Conservation (phyloP, 2,888 invertebrate species). For the Calliphora vomitoria region DNA sequence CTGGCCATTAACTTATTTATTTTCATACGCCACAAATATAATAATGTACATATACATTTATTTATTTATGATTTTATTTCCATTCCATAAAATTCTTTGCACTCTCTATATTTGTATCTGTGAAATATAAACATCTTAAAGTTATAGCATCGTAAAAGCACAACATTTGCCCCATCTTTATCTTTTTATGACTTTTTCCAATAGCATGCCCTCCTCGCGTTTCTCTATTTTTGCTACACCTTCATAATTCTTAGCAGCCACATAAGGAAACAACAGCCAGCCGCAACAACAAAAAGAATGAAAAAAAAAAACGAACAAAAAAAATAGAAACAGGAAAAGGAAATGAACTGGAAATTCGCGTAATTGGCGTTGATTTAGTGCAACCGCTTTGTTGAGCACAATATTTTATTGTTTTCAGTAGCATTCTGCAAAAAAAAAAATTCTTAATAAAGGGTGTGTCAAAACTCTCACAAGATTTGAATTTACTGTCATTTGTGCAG, state of each 20-base stretch:
- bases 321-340: slow-evolving; percentile 34
- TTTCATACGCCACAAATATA: background rate
- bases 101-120: background rate
- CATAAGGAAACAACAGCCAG: background rate
- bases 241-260: background rate
- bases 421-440: background rate
- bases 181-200: background rate
- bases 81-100: slow-evolving; percentile 5
- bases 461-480: no score
- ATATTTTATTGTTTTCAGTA: slow-evolving; percentile 60
- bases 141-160: background rate
- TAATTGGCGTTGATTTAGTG: slow-evolving; percentile 76
- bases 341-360: slow-evolving; percentile 75
- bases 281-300: slow-evolving; percentile 22
- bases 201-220: background rate
- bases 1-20: background rate
- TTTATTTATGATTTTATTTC: slow-evolving; percentile 13
- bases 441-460: no score
- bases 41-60: background rate
- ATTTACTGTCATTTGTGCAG: no score
- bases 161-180: background rate
- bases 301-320: slow-evolving; percentile 52
- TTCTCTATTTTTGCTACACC: background rate
- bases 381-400: slow-evolving; percentile 39
- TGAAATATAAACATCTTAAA: background rate